A percentile compares a stretch with the other conserved stretches of the same genome.
These are phyloP conservation scores for Drosophila pseudoananassae DNA, from an alignment of 1,140 invertebrate species.

Conservation along the genomic window DNA sequence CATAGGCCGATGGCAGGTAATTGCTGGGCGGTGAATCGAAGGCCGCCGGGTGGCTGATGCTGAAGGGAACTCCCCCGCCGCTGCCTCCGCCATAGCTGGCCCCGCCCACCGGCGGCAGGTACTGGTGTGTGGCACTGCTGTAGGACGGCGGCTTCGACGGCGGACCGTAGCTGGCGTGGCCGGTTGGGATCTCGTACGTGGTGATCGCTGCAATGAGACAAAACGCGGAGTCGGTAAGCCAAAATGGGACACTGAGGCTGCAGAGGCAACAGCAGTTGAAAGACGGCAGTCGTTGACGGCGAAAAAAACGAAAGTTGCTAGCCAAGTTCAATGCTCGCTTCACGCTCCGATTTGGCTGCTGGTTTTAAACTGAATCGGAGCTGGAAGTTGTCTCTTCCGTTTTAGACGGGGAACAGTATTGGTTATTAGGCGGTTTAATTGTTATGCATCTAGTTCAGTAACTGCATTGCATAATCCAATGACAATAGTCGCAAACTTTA, in stretches of 20 bases:
- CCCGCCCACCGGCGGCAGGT: slow-evolving; percentile 69
- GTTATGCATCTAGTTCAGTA: slow-evolving; percentile 55
- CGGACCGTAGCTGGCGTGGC: slow-evolving; percentile 76
- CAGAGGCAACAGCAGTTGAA: slow-evolving; percentile 37
- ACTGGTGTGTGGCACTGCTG: slow-evolving; percentile 80
- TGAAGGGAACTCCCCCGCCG: slow-evolving; percentile 71
- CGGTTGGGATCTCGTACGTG: slow-evolving; percentile 79
- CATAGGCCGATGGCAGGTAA: slow-evolving; percentile 78
- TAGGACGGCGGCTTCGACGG: slow-evolving; percentile 79
- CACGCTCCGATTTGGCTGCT: slow-evolving; percentile 43
- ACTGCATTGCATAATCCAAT: slow-evolving; percentile 42
- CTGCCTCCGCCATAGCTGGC: slow-evolving; percentile 48
- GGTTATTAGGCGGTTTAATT: slow-evolving; percentile 64
- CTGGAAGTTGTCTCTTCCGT: slow-evolving; percentile 66
- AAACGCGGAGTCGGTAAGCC: slow-evolving; percentile 25
- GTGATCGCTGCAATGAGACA: slow-evolving; percentile 72
- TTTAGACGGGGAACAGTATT: slow-evolving; percentile 48
- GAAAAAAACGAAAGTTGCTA: slow-evolving; percentile 75
- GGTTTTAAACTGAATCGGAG: slow-evolving; percentile 8
- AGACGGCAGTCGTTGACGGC: slow-evolving; percentile 56
- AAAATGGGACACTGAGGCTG: slow-evolving; percentile 44
- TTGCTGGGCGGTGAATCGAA: slow-evolving; percentile 79
- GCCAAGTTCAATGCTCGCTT: slow-evolving; percentile 58
- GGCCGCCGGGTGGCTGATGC: slow-evolving; percentile 70
- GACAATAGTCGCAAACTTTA: slow-evolving; percentile 28